phyloP scores from a whole-genome alignment of 2,113 vertebrate species.

The Aix galericulata region DNA sequence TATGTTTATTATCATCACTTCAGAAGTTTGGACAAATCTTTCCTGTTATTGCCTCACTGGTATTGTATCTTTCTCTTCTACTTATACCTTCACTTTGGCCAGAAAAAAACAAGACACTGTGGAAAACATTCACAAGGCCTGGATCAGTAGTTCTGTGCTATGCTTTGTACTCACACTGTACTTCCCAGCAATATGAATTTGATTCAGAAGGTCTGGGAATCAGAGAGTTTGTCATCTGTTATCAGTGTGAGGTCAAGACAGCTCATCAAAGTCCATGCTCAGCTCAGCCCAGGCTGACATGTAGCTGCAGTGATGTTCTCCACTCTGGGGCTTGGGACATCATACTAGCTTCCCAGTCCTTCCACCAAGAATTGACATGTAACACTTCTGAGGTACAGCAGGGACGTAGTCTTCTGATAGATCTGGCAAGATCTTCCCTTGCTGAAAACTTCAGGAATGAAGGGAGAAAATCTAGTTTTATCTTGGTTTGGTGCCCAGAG shows the following conservation, averaged over 20 bases:
- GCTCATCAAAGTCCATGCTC: neutral
- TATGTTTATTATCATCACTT: neutral
- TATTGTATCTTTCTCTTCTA: neutral
- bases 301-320: neutral
- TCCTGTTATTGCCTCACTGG: neutral
- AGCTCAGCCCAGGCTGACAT: neutral
- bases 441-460: neutral
- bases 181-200: neutral
- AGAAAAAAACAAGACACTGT: rapidly evolving
- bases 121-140: neutral
- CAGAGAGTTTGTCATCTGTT: neutral
- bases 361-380: neutral
- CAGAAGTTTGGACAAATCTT: neutral
- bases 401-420: neutral
- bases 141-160: neutral
- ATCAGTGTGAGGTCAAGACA: neutral
- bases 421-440: neutral
- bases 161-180: neutral
- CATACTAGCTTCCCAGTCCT: neutral
- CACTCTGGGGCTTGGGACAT: neutral
- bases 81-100: neutral
- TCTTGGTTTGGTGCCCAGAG: neutral
- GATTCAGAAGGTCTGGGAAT: neutral
- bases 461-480: neutral
- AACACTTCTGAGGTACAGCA: neutral